Conservation (phyloP, 2,797 vertebrate genomes). For the Rhinatrema bivittatum region DNA sequence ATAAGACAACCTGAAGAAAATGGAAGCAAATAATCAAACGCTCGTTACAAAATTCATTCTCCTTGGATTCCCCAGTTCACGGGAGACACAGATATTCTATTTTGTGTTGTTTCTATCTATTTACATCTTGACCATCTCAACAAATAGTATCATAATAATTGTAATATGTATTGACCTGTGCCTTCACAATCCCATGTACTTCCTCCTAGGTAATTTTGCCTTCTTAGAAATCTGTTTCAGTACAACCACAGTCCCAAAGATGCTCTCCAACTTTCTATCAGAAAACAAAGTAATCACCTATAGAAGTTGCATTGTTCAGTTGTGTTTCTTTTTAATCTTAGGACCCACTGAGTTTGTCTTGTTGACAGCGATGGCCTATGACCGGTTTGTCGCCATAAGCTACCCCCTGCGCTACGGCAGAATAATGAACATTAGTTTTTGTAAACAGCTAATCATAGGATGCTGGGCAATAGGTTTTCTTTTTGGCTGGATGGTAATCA, state of each 20-base stretch:
- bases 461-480: constrained; percentile 6
- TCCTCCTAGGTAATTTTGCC: constrained; percentile 33
- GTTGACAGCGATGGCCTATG: constrained; percentile 10
- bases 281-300: neutral
- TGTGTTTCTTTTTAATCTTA: constrained; percentile 3
- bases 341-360: constrained; percentile 6
- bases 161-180: neutral
- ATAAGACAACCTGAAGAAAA: no score
- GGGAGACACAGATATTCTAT: neutral
- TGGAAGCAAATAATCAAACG: no score
- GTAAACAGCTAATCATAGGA: neutral
- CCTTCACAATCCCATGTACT: constrained; percentile 8
- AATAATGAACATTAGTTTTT: constrained; percentile 2
- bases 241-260: constrained; percentile 2
- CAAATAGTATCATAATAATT: constrained; percentile 12
- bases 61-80: neutral
- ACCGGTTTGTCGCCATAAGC: constrained; percentile 7
- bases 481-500: constrained; percentile 7
- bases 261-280: neutral
- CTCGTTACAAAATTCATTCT: neutral
- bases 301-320: neutral
- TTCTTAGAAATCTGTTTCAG: constrained; percentile 36
- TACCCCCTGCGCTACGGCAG: constrained; percentile 2
- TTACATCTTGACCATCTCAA: constrained; percentile 10
- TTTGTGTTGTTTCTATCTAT: constrained; percentile 7